A percentile compares a stretch with the other conserved stretches of the same genome.
These are phyloP conservation scores for Schizaphis graminum DNA, from an alignment of 2,888 invertebrate genomes.

Conservation along the genomic window DNA sequence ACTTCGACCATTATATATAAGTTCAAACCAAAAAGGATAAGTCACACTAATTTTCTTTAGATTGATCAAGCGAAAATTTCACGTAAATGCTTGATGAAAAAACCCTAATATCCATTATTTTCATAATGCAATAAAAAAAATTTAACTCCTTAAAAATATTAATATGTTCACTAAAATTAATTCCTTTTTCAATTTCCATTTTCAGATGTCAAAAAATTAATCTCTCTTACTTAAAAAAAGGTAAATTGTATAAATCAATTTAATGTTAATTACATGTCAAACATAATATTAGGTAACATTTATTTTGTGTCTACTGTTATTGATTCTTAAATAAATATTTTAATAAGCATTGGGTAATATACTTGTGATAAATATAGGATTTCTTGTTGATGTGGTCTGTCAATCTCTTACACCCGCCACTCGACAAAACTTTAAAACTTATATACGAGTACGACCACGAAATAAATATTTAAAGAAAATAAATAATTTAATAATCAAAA, in stretches of 20 bases:
- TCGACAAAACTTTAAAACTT: background rate
- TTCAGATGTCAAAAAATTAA: background rate
- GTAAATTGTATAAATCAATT: background rate
- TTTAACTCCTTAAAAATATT: background rate
- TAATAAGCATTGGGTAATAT: background rate
- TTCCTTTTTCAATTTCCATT: background rate
- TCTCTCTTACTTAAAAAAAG: background rate
- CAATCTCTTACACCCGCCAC: background rate
- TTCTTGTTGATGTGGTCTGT: background rate
- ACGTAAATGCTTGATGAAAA: background rate
- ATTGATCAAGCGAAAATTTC: background rate
- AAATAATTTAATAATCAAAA: background rate
- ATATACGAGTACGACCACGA: background rate
- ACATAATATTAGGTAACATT: background rate
- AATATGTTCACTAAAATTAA: background rate
- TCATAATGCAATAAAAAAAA: background rate
- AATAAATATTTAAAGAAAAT: background rate
- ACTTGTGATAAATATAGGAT: background rate
- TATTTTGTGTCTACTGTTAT: background rate
- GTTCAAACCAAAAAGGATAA: background rate
- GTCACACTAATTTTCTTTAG: background rate
- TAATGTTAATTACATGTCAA: background rate
- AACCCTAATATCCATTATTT: background rate
- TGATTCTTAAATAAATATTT: background rate
- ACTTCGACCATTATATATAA: background rate